Evolutionary conservation across 1,140 invertebrate genomes (phyloP).

Genomic region (Trachymyrmex cornetzi): DNA sequence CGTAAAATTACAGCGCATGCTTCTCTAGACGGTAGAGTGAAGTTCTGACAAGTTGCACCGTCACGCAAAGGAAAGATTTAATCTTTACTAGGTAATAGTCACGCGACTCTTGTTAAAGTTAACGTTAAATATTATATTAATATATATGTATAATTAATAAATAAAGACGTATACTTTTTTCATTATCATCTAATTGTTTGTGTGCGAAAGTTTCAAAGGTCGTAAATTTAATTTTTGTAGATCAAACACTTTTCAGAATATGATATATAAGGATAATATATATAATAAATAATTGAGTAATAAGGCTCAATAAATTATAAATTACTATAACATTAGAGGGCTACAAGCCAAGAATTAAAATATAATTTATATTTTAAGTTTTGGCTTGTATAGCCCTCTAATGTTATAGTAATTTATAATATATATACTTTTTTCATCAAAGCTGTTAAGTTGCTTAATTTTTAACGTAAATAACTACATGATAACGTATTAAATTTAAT

Average conservation of each 20-base stretch:
- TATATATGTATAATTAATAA: background rate
- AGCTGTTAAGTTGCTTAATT: background rate
- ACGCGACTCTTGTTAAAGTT: constrained; percentile 30
- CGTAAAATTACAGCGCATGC: background rate
- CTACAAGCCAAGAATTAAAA: too few species aligned
- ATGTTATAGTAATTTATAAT: too few species aligned
- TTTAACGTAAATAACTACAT: background rate
- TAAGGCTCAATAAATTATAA: too few species aligned
- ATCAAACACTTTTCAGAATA: background rate
- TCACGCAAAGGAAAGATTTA: constrained; percentile 38
- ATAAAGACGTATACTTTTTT: background rate
- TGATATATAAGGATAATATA: background rate
- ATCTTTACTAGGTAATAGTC: constrained; percentile 20
- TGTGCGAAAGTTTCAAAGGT: background rate
- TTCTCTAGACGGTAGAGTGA: background rate
- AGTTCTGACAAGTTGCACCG: constrained; percentile 36
- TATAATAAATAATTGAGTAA: too few species aligned
- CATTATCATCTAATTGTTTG: background rate
- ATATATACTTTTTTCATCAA: background rate
- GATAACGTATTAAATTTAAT: constrained; percentile 8
- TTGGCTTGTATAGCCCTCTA: too few species aligned
- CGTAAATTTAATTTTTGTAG: background rate
- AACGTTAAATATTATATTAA: constrained; percentile 21
- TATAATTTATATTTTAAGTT: too few species aligned
- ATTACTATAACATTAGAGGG: too few species aligned